phyloP scores from a whole-genome alignment of 2,113 vertebrate species.

The Eptatretus burgeri region DNA sequence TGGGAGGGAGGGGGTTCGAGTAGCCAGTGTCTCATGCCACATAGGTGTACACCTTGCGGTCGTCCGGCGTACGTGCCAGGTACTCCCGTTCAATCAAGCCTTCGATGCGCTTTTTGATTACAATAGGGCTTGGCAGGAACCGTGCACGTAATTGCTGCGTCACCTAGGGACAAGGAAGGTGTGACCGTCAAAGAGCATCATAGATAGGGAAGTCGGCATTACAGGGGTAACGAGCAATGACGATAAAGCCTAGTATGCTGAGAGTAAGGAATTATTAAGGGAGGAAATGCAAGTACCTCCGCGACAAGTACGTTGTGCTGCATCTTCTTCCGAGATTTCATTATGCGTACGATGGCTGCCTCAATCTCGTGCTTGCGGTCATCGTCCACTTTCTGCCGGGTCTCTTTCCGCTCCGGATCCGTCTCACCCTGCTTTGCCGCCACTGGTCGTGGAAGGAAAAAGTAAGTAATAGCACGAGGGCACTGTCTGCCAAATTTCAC shows the following conservation, averaged over 20 bases:
- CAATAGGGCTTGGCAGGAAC: constrained; percentile 85
- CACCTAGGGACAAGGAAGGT: constrained; percentile 22
- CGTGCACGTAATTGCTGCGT: constrained; percentile 76
- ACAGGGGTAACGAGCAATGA: too few relatives aligned
- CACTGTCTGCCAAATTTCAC: too few relatives aligned
- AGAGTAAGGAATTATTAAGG: not conserved
- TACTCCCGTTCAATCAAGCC: constrained; percentile 99
- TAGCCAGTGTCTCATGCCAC: constrained; percentile 39
- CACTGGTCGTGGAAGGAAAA: constrained; percentile 25
- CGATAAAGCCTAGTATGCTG: too few relatives aligned
- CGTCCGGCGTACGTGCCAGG: constrained; percentile 85
- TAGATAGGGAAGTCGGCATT: too few relatives aligned
- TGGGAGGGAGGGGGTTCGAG: too few relatives aligned
- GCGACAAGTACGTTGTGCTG: constrained; percentile 87
- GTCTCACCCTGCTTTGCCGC: constrained; percentile 93
- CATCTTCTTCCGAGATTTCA: constrained; percentile 97
- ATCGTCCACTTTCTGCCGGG: constrained; percentile 85
- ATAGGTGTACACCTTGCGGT: constrained; percentile 94
- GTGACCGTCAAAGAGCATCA: too few relatives aligned
- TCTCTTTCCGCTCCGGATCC: constrained; percentile 86
- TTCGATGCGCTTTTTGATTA: constrained; percentile 97
- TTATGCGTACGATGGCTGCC: constrained; percentile 88
- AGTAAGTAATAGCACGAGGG: too few relatives aligned
- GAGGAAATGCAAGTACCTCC: constrained; percentile 35
- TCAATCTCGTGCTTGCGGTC: constrained; percentile 94